Evolutionary conservation across 2,888 invertebrate species (phyloP).

Genomic region (Apeira syringaria): DNA sequence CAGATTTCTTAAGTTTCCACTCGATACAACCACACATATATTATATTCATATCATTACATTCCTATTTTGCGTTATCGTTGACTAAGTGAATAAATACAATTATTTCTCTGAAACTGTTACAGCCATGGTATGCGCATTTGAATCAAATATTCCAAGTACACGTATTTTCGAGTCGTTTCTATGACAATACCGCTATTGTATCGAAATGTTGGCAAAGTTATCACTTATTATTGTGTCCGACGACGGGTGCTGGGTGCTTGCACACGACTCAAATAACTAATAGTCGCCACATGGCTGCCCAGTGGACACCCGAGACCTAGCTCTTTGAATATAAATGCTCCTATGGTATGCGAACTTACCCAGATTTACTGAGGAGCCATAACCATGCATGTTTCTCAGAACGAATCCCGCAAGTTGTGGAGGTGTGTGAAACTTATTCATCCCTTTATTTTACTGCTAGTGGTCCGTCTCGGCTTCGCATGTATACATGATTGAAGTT

Average conservation of each 20-base stretch:
- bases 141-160: slow-evolving; percentile 2
- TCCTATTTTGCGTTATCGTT: no score
- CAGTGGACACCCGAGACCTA: slow-evolving; percentile 13
- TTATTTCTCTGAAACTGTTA: no score
- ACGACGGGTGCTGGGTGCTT: slow-evolving; percentile 23
- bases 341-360: slow-evolving; percentile 24
- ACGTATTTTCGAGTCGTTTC: slow-evolving; percentile 36
- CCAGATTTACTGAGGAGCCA: slow-evolving; percentile 13
- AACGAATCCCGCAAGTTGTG: not conserved
- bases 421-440: no score
- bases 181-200: slow-evolving; percentile 49
- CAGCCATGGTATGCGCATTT: not conserved
- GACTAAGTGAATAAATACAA: no score
- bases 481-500: no score
- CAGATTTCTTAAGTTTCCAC: no score
- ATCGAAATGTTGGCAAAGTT: slow-evolving; percentile 38
- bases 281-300: slow-evolving; percentile 28
- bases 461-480: no score
- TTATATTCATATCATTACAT: no score
- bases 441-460: no score
- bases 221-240: slow-evolving; percentile 47
- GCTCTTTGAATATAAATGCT: slow-evolving; percentile 41
- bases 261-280: slow-evolving; percentile 44
- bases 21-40: no score
- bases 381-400: slow-evolving; percentile 8